A percentile compares a stretch with the other conserved stretches of the same genome.
Evolutionary conservation across 1,140 invertebrate genomes (phyloP).

Genomic region (Drosophila tani): DNA sequence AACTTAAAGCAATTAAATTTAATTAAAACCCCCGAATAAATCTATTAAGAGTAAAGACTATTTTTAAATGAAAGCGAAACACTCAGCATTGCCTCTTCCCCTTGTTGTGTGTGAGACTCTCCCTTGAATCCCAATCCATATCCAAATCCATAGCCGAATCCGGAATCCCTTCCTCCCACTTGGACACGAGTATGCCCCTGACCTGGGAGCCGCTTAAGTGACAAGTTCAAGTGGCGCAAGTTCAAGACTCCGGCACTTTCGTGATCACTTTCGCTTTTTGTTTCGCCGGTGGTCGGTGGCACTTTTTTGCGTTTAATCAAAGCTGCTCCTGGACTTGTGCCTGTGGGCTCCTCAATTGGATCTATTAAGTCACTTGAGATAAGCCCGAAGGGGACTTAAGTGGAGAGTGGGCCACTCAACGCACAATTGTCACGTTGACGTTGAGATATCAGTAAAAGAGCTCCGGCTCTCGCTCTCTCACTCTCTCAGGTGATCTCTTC

Average conservation of each 20-base stretch:
- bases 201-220: conserved; percentile 29
- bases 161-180: conserved; percentile 14
- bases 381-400: conserved; percentile 49
- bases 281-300: conserved; percentile 29
- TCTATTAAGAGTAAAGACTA: background rate
- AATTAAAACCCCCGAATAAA: background rate
- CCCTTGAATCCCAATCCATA: background rate
- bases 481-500: conserved; percentile 41
- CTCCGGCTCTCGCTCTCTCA: background rate
- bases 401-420: conserved; percentile 41
- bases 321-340: conserved; percentile 33
- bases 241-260: conserved; percentile 48
- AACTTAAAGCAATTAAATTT: background rate
- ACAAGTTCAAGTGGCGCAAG: conserved; percentile 47
- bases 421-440: conserved; percentile 40
- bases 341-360: conserved; percentile 61
- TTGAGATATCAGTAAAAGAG: conserved; percentile 54
- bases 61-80: background rate
- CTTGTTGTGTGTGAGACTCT: background rate
- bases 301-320: conserved; percentile 48
- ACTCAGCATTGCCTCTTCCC: conserved; percentile 7
- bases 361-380: conserved; percentile 77
- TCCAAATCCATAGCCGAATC: conserved; percentile 4
- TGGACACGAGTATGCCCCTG: conserved; percentile 34
- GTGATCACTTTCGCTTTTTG: conserved; percentile 65